These are phyloP conservation scores for Vireo altiloquus DNA, from an alignment of 2,113 vertebrate species.

Conservation along the genomic window DNA sequence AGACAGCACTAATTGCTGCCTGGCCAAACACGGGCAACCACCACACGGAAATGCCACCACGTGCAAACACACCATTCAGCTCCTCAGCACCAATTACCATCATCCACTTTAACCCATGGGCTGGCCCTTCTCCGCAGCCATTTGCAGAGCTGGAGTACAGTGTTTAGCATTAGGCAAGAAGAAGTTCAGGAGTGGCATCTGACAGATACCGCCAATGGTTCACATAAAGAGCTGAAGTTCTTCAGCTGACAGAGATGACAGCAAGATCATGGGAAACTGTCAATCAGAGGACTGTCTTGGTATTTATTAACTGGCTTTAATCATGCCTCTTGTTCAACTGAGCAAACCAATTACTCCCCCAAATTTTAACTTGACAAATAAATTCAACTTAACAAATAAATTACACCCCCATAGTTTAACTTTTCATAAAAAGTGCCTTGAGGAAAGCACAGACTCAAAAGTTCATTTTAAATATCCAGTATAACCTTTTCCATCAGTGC, in stretches of 20 bases:
- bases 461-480: neutral
- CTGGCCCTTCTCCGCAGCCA: neutral
- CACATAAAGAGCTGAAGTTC: neutral
- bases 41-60: neutral
- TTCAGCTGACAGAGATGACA: neutral
- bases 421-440: neutral
- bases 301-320: neutral
- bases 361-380: neutral
- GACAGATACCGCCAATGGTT: neutral
- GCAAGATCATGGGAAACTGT: neutral
- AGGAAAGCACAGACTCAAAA: neutral
- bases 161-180: neutral
- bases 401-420: neutral
- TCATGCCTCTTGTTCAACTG: neutral
- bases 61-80: neutral
- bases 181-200: neutral
- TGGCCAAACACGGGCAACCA: neutral
- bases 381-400: neutral
- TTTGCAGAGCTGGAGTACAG: neutral
- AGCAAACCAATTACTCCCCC: neutral
- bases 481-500: neutral
- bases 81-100: neutral
- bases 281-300: neutral
- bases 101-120: neutral
- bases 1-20: neutral